Evolutionary conservation across 2,888 invertebrate genomes (phyloP).

Genomic region (Caenorhabditis doughertyi): DNA sequence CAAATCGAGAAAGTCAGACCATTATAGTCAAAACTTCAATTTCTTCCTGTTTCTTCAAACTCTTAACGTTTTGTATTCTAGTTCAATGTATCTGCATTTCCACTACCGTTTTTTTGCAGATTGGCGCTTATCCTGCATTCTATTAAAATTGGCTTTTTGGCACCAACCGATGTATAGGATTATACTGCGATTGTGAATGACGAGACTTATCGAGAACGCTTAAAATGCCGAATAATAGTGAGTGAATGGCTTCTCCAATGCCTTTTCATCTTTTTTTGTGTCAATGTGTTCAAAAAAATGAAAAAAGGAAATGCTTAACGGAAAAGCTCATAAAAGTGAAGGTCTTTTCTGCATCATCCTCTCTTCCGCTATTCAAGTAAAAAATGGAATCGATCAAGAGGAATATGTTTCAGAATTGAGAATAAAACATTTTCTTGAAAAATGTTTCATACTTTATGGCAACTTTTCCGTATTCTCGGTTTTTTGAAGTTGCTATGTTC

Average conservation of each 20-base stretch:
- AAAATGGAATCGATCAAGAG: neutral
- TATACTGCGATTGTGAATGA: slow-evolving; percentile 57
- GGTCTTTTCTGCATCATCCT: slow-evolving; percentile 3
- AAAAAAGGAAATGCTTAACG: neutral
- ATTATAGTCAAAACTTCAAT: neutral
- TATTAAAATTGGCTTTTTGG: slow-evolving; percentile 33
- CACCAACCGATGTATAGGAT: slow-evolving; percentile 47
- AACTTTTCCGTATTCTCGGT: too few relatives aligned
- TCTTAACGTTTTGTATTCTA: neutral
- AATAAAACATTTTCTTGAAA: too few relatives aligned
- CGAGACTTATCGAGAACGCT: slow-evolving; percentile 21
- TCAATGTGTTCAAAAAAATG: neutral
- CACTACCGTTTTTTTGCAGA: slow-evolving; percentile 32
- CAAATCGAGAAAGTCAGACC: too few relatives aligned
- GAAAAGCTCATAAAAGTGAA: slow-evolving; percentile 25
- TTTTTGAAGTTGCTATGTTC: too few relatives aligned
- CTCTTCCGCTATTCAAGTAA: neutral
- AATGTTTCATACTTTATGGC: too few relatives aligned
- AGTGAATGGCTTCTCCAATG: slow-evolving; percentile 26
- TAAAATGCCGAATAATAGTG: slow-evolving; percentile 67
- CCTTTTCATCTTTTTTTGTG: neutral
- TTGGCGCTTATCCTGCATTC: slow-evolving; percentile 13
- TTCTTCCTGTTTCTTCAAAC: neutral
- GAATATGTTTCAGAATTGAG: too few relatives aligned
- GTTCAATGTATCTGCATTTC: neutral